Evolutionary conservation across 2,888 invertebrate genomes (phyloP).

Genomic region (Scaptomyza caliginosa): DNA sequence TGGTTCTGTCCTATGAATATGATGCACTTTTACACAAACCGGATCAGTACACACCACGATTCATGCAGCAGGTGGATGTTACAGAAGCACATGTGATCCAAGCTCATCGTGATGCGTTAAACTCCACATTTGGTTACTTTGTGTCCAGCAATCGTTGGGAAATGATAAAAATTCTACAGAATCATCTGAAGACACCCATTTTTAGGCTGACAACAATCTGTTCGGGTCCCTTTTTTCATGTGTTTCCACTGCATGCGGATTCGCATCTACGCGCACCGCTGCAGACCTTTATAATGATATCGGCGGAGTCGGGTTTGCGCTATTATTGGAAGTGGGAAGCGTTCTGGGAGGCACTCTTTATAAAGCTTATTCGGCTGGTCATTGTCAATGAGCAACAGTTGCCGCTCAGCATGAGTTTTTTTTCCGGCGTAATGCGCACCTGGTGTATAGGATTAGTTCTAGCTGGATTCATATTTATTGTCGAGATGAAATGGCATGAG

Average conservation of each 20-base stretch:
- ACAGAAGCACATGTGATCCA: constrained; percentile 46
- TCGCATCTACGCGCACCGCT: constrained; percentile 68
- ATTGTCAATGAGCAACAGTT: constrained; percentile 37
- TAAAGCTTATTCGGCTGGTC: constrained; percentile 51
- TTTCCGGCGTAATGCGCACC: constrained; percentile 51
- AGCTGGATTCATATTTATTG: constrained; percentile 57
- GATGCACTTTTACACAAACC: constrained; percentile 30
- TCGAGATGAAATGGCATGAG: constrained; percentile 66
- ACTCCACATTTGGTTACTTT: constrained; percentile 69
- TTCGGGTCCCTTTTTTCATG: constrained; percentile 73
- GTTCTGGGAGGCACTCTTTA: constrained; percentile 68
- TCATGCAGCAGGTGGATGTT: constrained; percentile 54
- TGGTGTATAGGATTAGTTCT: constrained; percentile 68
- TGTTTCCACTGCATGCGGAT: constrained; percentile 71
- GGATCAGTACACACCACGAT: constrained; percentile 39
- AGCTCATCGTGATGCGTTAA: constrained; percentile 62
- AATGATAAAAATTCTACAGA: constrained; percentile 72
- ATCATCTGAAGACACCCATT: constrained; percentile 58
- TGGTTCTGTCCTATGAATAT: constrained; percentile 59
- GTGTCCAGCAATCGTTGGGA: constrained; percentile 77
- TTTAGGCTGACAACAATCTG: constrained; percentile 75
- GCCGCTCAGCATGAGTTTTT: constrained; percentile 65
- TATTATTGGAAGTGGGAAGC: constrained; percentile 63
- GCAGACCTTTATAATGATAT: constrained; percentile 64
- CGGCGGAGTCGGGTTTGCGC: constrained; percentile 64